Evolutionary conservation across 1,140 invertebrate genomes (phyloP), one percentile per base, ranked within the genome.

Genomic region (Carposina sasakii): DNA sequence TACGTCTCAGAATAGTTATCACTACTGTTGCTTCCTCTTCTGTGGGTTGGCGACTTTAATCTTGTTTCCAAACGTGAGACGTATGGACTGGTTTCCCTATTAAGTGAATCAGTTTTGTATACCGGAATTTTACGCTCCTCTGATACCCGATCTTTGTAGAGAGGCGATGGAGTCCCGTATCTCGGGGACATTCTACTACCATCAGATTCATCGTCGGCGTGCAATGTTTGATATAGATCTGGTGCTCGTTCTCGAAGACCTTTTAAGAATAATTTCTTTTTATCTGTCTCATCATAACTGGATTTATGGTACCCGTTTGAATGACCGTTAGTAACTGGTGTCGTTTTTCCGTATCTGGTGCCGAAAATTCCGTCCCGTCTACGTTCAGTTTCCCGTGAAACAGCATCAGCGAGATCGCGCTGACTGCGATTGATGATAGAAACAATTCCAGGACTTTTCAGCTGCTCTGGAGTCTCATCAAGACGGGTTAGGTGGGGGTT

Each of bases 401-500:
- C 75, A 2, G 81, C 81, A 57, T 85, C 81, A 9, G 89, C 88
- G 5, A 95, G 71, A 70, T 94, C 93, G 44, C 90, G 88, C 54
- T 93, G 92, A 66, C 93, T 94, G 39, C 93, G 88, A 71, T 90
- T 94, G 20, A 95, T 93, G 56, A 93, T 93, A 31, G 92, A 93
- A 3, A 95, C 90, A 44, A 95, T 92, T 26, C 92, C 92, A 0
- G 94, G 94, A 69, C 93, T 94, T 63, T 94, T 94, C 1, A 95
- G 76, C 15, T 93, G 92, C 47, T 90, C 88, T 5, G 90, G 89
- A 17, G 88, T 89, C 60, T 91, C 91, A 54, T 91, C 87, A 17
- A 92, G 71, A 16, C 88, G 85, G 63, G 90, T 90, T 15, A 94
- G 70, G 53, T 94, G 92, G 12, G 92, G 90, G 71, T 91, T 94